Evolutionary conservation across 2,797 vertebrate genomes (phyloP).

Genomic region (Perodicticus potto): DNA sequence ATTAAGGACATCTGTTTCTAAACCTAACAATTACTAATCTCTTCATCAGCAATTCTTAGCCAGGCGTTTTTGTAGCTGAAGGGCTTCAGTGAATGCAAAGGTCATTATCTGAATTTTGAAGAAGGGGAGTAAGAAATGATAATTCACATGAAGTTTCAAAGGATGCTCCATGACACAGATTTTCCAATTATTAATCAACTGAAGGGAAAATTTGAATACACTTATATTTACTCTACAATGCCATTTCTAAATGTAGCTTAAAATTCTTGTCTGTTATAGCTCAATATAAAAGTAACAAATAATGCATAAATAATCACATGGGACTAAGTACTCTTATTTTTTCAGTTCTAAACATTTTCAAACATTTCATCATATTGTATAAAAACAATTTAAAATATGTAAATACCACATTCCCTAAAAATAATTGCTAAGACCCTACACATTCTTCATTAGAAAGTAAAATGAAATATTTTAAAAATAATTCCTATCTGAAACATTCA

Average conservation of each 20-base stretch:
- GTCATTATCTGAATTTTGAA: neutral
- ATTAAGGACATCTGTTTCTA: constrained; percentile 43
- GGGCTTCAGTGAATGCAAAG: neutral
- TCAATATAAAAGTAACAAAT: neutral
- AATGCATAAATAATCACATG: neutral
- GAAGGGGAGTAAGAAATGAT: neutral
- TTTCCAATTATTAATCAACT: neutral
- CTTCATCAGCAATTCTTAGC: constrained; percentile 39
- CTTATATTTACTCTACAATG: neutral
- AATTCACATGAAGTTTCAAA: neutral
- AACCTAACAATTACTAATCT: constrained; percentile 51
- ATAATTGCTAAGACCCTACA: neutral
- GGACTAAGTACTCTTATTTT: neutral
- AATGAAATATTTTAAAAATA: neutral
- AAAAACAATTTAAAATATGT: neutral
- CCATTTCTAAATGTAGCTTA: neutral
- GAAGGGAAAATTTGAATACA: neutral
- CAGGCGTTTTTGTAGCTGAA: neutral
- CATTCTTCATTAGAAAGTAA: neutral
- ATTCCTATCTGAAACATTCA: neutral
- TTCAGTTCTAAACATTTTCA: neutral
- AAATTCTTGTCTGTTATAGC: neutral
- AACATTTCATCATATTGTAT: neutral
- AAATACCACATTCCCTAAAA: neutral
- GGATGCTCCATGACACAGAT: no score